These are phyloP conservation scores for Taeniopygia guttata DNA, from an alignment of 2,797 vertebrate genomes.

Conservation along the genomic window DNA sequence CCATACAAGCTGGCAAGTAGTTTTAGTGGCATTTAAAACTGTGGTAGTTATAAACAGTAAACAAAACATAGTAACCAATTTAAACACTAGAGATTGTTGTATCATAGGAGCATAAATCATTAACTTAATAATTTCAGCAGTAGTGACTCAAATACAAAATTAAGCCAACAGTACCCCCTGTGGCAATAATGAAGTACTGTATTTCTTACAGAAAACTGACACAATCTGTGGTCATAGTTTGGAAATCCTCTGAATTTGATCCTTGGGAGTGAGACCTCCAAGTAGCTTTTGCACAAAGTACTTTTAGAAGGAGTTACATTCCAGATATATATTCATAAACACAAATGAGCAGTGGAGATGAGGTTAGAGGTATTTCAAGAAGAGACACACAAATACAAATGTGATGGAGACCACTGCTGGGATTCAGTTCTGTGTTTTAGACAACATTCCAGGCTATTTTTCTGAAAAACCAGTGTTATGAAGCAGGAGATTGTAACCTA, in stretches of 20 bases:
- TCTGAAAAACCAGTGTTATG: background rate
- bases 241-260: slow-evolving; percentile 4
- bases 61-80: slow-evolving; percentile 78
- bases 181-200: slow-evolving; percentile 77
- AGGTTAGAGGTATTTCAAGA: background rate
- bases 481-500: background rate
- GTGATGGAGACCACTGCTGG: background rate
- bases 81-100: slow-evolving; percentile 74
- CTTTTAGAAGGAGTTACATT: background rate
- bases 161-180: slow-evolving; percentile 81
- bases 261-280: background rate
- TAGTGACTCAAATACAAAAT: slow-evolving; percentile 70
- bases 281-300: background rate
- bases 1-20: slow-evolving; percentile 58
- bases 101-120: slow-evolving; percentile 75
- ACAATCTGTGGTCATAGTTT: slow-evolving; percentile 29
- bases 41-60: slow-evolving; percentile 81
- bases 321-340: background rate
- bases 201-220: slow-evolving; percentile 20
- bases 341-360: background rate
- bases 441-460: background rate
- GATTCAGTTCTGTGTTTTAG: background rate
- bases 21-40: slow-evolving; percentile 68
- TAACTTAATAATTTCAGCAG: slow-evolving; percentile 78
- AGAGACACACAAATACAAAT: background rate